Base-by-base conservation (phyloP, 1,140 invertebrate genomes). In the Orchesella cincta region DNA sequence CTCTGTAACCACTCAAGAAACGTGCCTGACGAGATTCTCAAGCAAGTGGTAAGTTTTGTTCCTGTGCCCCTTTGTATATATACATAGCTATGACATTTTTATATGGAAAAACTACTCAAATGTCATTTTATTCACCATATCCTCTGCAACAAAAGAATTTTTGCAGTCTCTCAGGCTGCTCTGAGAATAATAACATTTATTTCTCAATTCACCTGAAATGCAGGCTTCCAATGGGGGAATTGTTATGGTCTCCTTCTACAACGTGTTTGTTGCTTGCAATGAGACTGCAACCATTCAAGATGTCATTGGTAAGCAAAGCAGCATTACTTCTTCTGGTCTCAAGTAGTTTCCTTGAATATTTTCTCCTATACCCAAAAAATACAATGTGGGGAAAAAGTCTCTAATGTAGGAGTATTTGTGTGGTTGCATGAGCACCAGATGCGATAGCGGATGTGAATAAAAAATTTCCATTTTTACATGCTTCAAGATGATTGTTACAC, bases 1-100 rank as follows among this genome's bases (percentile, higher is more conserved):
- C 77, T 86, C 16, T 88, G 88, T 81, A 85, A 87, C 75, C 86
- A 86, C 74, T 83, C 85, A 62, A 78, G 88, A 39, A 89, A 89
- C 81, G 88, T 88, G 16, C 86, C 85, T 72, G 87, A 89, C 80
- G 82, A 84, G 26, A 84, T 88, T 23, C 83, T 89, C 18, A 57
- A 83, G 23, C 81, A 84, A 79, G 81, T 86, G 83, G 87, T 88
- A 83, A 84, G 83, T 81, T 29, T 67, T 20, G 79, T 39, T 33
- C 12, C 29, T 8, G 29, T 64, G n/a, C n/a, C 23, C 29, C 26
- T 71, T 71, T 71, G 3, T 34, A 31, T 71, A 31, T 28, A 28
- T 5, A 57, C 54, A 5, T 5, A 57, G 8, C 20, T 64, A 12
- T 64, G 5, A 29, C 57, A 64, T 23, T 23, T n/a, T 64, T 64